Percentiles rank a stretch among this genome's conserved stretches.
phyloP scores from a whole-genome alignment of 2,888 invertebrate species.

The Schrankia costaestrigalis region DNA sequence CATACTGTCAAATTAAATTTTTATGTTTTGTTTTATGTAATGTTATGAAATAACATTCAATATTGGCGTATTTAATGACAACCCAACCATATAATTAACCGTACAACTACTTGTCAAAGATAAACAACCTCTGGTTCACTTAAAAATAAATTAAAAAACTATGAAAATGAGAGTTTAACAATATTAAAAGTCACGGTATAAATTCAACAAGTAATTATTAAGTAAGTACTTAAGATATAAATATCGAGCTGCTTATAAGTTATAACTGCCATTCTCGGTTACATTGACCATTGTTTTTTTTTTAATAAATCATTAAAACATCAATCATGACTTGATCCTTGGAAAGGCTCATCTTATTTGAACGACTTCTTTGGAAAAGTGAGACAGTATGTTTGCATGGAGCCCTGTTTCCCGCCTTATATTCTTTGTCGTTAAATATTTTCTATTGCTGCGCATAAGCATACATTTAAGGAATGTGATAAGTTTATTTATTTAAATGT shows the following conservation, averaged over 20 bases:
- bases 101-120: slow-evolving; percentile 40
- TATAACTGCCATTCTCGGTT: slow-evolving; percentile 33
- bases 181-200: slow-evolving; percentile 57
- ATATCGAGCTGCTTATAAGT: slow-evolving; percentile 41
- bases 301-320: no score
- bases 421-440: no score
- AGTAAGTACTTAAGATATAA: slow-evolving; percentile 35
- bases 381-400: no score
- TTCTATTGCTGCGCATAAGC: no score
- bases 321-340: no score
- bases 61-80: slow-evolving; percentile 15
- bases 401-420: no score
- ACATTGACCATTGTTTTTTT: no score
- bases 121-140: slow-evolving; percentile 40
- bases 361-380: no score
- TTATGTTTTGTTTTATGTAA: neutral
- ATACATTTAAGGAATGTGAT: no score
- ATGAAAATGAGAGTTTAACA: slow-evolving; percentile 62
- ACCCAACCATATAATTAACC: slow-evolving; percentile 25
- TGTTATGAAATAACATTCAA: no score
- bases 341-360: no score
- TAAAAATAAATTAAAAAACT: slow-evolving; percentile 37
- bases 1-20: neutral
- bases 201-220: slow-evolving; percentile 38
- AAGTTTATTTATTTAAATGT: no score